Evolutionary conservation across 2,797 vertebrate species (phyloP).

Genomic region (Orientallactaga sibirica): DNA sequence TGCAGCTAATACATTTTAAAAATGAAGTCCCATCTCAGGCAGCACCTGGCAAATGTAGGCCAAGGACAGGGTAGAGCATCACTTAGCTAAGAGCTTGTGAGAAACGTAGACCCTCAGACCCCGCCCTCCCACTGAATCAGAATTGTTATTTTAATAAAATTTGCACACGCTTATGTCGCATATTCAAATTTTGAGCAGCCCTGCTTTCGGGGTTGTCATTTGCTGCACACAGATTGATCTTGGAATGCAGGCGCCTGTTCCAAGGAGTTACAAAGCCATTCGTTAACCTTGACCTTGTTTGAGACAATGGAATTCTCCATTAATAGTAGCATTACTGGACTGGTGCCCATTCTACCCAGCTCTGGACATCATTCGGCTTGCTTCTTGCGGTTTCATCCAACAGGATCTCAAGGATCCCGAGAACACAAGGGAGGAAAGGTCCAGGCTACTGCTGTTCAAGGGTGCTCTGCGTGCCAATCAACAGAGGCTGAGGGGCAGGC

Average conservation of each 20-base stretch:
- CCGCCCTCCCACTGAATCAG: neutral
- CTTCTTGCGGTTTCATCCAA: neutral
- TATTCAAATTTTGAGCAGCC: neutral
- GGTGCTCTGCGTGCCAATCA: neutral
- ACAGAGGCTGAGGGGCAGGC: neutral
- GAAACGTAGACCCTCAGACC: neutral
- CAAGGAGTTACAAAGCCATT: constrained; percentile 26
- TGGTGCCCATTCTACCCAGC: neutral
- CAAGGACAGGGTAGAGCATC: neutral
- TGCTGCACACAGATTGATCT: neutral
- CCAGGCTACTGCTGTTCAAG: neutral
- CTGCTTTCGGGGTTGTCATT: neutral
- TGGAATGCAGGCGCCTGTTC: neutral
- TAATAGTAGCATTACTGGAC: neutral
- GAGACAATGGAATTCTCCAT: neutral
- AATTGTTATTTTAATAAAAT: neutral
- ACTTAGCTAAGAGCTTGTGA: neutral
- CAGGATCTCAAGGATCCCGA: neutral
- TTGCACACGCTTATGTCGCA: neutral
- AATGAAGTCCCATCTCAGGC: neutral
- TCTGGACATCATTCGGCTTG: neutral
- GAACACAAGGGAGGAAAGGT: neutral
- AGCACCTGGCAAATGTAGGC: neutral
- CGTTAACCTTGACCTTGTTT: neutral
- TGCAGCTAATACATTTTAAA: neutral